Evolutionary conservation across 1,140 invertebrate species (phyloP).

Genomic region (Drosophila pruinosa): DNA sequence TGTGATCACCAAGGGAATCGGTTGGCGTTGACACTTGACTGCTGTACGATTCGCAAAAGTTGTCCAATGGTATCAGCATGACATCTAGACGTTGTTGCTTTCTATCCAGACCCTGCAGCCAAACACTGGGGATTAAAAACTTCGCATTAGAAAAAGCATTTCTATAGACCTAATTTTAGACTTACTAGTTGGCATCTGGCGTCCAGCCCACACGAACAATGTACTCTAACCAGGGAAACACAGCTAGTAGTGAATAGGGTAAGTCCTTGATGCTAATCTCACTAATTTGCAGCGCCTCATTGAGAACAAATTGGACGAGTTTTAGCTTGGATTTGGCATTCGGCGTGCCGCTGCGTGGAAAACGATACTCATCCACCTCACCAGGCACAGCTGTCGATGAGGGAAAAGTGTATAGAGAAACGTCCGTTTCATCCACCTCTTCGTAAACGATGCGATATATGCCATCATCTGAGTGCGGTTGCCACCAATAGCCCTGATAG

Average conservation of each 20-base stretch:
- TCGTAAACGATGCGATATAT: slow-evolving; percentile 96
- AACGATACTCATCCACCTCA: slow-evolving; percentile 94
- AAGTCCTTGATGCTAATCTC: slow-evolving; percentile 89
- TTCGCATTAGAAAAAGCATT: slow-evolving; percentile 7
- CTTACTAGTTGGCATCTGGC: slow-evolving; percentile 93
- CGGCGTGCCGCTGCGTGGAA: slow-evolving; percentile 94
- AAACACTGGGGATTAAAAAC: slow-evolving; percentile 87
- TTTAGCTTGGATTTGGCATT: slow-evolving; percentile 96
- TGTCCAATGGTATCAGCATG: slow-evolving; percentile 88
- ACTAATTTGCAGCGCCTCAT: slow-evolving; percentile 86
- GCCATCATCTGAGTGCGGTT: slow-evolving; percentile 89
- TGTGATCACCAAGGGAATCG: slow-evolving; percentile 82
- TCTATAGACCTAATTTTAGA: slow-evolving; percentile 31
- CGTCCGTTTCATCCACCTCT: slow-evolving; percentile 97
- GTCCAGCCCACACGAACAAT: slow-evolving; percentile 97
- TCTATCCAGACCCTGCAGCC: slow-evolving; percentile 94
- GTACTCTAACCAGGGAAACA: slow-evolving; percentile 97
- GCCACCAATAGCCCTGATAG: slow-evolving; percentile 99
- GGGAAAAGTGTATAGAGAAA: slow-evolving; percentile 95
- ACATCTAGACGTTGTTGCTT: slow-evolving; percentile 92
- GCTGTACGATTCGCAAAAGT: slow-evolving; percentile 88
- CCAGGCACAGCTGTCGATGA: slow-evolving; percentile 89
- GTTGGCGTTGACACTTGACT: slow-evolving; percentile 84
- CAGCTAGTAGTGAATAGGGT: slow-evolving; percentile 87
- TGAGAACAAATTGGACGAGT: slow-evolving; percentile 92